Conservation (phyloP, 2,113 vertebrate species). For the Calidris pygmaea region DNA sequence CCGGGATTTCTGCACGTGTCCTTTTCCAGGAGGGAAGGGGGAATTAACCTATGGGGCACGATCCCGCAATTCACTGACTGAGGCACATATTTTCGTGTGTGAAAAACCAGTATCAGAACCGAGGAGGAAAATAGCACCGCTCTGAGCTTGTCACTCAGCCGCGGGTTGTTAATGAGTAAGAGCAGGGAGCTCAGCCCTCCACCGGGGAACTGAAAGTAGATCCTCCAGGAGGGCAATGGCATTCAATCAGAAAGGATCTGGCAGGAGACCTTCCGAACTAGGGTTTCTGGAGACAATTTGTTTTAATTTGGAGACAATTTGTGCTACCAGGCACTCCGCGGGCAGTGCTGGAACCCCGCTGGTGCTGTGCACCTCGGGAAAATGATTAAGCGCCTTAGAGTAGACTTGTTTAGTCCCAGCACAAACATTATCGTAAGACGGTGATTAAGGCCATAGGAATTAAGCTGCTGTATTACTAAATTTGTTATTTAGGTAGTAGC, state of each 20-base stretch:
- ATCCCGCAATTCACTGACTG: not conserved
- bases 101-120: not conserved
- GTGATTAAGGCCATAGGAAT: conserved; percentile 25
- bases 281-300: not conserved
- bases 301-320: not conserved
- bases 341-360: not conserved
- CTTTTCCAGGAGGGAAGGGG: not conserved
- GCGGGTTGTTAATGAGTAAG: not conserved
- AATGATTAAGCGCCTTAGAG: not conserved
- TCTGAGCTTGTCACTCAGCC: not conserved
- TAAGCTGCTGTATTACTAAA: not conserved
- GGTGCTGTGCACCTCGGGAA: not conserved
- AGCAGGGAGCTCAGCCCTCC: not conserved
- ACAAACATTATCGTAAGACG: not conserved
- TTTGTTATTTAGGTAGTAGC: not conserved
- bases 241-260: not conserved
- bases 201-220: not conserved
- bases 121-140: not conserved
- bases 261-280: not conserved
- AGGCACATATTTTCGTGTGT: not conserved
- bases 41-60: not conserved
- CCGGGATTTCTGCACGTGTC: not conserved
- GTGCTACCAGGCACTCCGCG: not conserved
- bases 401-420: not conserved
- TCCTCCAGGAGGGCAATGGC: not conserved